Percentiles rank a stretch among this genome's conserved stretches.
Conservation (phyloP, 2,888 invertebrate genomes). For the Caenorhabditis doughertyi region DNA sequence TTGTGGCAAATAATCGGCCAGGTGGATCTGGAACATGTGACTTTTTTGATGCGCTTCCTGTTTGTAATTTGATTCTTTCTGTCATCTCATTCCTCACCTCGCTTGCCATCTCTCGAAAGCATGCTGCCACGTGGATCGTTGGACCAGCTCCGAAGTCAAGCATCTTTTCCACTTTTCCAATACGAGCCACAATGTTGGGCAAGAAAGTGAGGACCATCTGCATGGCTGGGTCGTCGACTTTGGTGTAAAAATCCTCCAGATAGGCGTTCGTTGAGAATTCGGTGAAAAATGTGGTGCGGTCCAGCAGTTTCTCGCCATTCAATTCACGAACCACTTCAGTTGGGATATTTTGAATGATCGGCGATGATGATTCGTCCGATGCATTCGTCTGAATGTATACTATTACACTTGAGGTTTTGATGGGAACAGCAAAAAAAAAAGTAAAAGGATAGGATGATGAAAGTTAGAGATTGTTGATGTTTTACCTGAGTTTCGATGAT, state of each 20-base stretch:
- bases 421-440: neutral
- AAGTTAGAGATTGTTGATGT: neutral
- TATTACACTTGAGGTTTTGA: slow-evolving; percentile 43
- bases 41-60: slow-evolving; percentile 8
- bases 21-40: slow-evolving; percentile 74
- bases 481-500: slow-evolving; percentile 39
- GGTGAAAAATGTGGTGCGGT: slow-evolving; percentile 74
- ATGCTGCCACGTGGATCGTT: slow-evolving; percentile 80
- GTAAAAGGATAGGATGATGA: neutral
- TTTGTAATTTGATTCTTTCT: slow-evolving; percentile 42
- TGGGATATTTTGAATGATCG: slow-evolving; percentile 47
- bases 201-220: slow-evolving; percentile 81
- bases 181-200: slow-evolving; percentile 77
- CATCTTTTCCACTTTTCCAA: slow-evolving; percentile 68
- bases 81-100: too few relatives aligned
- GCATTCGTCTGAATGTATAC: slow-evolving; percentile 41
- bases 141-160: slow-evolving; percentile 78
- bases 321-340: slow-evolving; percentile 62
- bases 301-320: slow-evolving; percentile 67
- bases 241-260: slow-evolving; percentile 80
- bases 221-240: slow-evolving; percentile 81
- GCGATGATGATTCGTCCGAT: neutral
- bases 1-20: slow-evolving; percentile 81
- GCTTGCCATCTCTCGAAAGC: slow-evolving; percentile 76
- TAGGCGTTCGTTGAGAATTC: slow-evolving; percentile 78